These are phyloP conservation scores for Myopa testacea DNA, from an alignment of 2,888 invertebrate genomes.

Conservation along the genomic window DNA sequence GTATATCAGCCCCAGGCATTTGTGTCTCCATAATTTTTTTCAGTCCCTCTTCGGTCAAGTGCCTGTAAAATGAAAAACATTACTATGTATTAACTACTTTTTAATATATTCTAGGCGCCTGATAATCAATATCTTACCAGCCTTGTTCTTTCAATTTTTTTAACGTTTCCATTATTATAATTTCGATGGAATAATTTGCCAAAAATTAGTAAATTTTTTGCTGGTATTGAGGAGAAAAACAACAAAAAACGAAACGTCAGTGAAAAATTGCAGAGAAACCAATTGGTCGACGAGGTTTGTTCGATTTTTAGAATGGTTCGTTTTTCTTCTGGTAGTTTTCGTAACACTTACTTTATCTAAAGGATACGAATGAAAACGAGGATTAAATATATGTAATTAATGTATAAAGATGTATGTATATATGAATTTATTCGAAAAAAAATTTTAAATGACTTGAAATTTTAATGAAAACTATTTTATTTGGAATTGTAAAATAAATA, in stretches of 20 bases:
- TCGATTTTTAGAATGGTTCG: neutral
- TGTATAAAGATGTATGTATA: too few relatives aligned
- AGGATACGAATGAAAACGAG: too few relatives aligned
- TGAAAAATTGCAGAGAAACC: neutral
- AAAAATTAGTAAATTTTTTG: conserved; percentile 15
- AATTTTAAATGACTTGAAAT: too few relatives aligned
- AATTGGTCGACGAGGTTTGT: neutral
- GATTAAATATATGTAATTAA: too few relatives aligned
- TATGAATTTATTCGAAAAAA: too few relatives aligned
- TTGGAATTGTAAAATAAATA: too few relatives aligned
- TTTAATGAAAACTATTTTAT: too few relatives aligned
- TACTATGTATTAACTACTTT: neutral
- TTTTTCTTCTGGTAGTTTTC: too few relatives aligned
- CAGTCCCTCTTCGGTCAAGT: conserved; percentile 79
- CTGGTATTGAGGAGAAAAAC: neutral
- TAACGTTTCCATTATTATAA: conserved; percentile 71
- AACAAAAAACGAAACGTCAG: conserved; percentile 27
- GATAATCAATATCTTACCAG: conserved; percentile 71
- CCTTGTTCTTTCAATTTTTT: conserved; percentile 76
- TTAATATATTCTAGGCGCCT: conserved; percentile 46
- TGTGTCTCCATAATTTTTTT: conserved; percentile 75
- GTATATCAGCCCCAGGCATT: conserved; percentile 69
- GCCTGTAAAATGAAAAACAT: conserved; percentile 71
- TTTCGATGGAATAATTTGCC: conserved; percentile 3
- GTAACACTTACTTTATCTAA: too few relatives aligned